Evolutionary conservation across 2,113 vertebrate species (phyloP).

Genomic region (Barnardius zonarius): DNA sequence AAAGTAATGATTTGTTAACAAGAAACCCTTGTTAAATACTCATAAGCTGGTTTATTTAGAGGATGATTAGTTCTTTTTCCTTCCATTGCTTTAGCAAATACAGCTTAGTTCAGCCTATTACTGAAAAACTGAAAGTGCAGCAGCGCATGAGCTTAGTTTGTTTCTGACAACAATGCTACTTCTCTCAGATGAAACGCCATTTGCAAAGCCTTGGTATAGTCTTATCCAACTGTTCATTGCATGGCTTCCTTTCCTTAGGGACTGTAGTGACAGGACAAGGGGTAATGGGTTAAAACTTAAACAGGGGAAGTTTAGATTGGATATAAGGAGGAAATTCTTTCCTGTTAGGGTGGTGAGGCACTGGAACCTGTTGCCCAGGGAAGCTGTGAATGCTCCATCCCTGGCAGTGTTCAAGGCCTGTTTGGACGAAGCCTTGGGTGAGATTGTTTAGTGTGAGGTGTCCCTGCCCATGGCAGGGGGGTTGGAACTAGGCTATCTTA

Average conservation of each 20-base stretch:
- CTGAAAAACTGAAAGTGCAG: neutral
- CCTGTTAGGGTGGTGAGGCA: too few relatives aligned
- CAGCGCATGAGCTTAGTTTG: neutral
- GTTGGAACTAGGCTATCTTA: too few relatives aligned
- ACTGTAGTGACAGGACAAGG: too few relatives aligned
- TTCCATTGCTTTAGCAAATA: neutral
- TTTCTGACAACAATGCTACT: neutral
- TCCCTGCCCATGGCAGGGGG: too few relatives aligned
- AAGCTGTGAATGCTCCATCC: too few relatives aligned
- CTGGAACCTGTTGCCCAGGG: too few relatives aligned
- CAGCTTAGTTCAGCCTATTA: neutral
- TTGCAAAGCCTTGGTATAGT: neutral
- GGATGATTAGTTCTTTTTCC: neutral
- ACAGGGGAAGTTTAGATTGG: too few relatives aligned
- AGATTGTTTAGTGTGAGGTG: too few relatives aligned
- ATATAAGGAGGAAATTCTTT: too few relatives aligned
- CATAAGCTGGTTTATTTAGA: constrained; percentile 67
- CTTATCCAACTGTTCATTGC: rapidly evolving
- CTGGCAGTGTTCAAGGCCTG: too few relatives aligned
- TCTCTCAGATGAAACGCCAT: neutral
- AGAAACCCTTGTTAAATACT: constrained; percentile 75
- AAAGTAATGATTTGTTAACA: constrained; percentile 78
- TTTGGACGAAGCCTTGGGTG: too few relatives aligned
- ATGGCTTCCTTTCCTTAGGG: neutral
- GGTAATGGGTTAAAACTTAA: too few relatives aligned